These are phyloP conservation scores for Paraplagusia blochii DNA, from an alignment of 2,113 vertebrate species.

Conservation along the genomic window DNA sequence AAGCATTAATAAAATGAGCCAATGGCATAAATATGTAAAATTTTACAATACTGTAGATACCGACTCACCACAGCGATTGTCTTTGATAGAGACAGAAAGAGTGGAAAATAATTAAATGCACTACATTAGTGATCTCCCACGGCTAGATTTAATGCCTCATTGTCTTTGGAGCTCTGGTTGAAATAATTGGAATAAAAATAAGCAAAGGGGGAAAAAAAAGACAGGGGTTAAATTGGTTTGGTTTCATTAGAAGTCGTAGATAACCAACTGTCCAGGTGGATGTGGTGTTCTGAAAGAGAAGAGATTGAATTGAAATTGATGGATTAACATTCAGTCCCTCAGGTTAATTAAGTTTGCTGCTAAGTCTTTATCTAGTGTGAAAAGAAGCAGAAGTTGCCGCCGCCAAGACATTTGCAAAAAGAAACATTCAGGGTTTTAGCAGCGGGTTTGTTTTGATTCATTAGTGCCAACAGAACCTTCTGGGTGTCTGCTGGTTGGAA, in stretches of 20 bases:
- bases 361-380: slow-evolving; percentile 26
- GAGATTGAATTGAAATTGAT: slow-evolving; percentile 19
- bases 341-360: slow-evolving; percentile 34
- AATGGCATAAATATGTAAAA: too few species aligned
- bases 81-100: too few species aligned
- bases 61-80: too few species aligned
- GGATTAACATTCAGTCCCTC: slow-evolving; percentile 27
- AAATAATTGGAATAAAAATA: too few species aligned
- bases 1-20: too few species aligned
- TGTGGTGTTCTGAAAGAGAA: background rate
- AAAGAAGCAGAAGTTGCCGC: slow-evolving; percentile 17
- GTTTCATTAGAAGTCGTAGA: slow-evolving; percentile 22
- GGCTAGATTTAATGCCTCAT: too few species aligned
- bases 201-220: too few species aligned
- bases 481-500: slow-evolving; percentile 20
- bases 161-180: too few species aligned
- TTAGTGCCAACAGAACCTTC: background rate
- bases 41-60: too few species aligned
- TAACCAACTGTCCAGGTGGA: slow-evolving; percentile 29
- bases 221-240: too few species aligned
- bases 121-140: too few species aligned
- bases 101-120: too few species aligned
- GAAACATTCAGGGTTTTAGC: background rate
- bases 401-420: slow-evolving; percentile 1
- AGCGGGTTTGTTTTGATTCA: slow-evolving; percentile 22